A percentile compares a stretch with the other conserved stretches of the same genome.
Evolutionary conservation across 2,888 invertebrate species (phyloP).

Genomic region (Brachycybe producta): DNA sequence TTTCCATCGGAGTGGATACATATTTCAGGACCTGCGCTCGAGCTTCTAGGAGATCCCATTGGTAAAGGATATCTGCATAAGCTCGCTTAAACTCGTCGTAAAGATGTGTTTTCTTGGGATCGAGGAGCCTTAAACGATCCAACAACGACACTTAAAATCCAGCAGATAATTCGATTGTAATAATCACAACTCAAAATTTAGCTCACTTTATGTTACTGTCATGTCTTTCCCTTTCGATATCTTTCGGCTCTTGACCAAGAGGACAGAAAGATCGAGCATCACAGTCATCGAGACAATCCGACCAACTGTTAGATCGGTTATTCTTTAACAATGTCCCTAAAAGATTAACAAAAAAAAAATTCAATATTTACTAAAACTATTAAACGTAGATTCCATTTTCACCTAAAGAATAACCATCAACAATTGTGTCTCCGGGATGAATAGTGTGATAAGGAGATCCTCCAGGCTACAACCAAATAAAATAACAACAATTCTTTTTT

Average conservation of each 20-base stretch:
- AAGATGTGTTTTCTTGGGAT: slow-evolving; percentile 41
- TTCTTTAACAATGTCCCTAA: slow-evolving; percentile 27
- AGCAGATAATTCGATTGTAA: neutral
- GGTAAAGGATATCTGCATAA: slow-evolving; percentile 77
- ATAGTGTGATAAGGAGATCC: slow-evolving; percentile 85
- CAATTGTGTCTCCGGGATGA: slow-evolving; percentile 61
- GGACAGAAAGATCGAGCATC: slow-evolving; percentile 28
- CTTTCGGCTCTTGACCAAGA: slow-evolving; percentile 26
- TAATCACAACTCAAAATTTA: neutral
- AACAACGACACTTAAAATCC: slow-evolving; percentile 3
- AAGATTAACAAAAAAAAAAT: neutral
- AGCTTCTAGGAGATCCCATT: slow-evolving; percentile 67
- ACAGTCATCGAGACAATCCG: slow-evolving; percentile 66
- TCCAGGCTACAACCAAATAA: slow-evolving; percentile 43
- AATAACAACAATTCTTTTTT: too few relatives aligned
- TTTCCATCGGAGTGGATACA: slow-evolving; percentile 39
- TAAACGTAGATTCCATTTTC: neutral
- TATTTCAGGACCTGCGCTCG: slow-evolving; percentile 61
- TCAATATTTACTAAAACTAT: neutral
- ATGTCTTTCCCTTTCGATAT: slow-evolving; percentile 29
- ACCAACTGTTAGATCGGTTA: slow-evolving; percentile 72
- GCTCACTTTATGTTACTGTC: slow-evolving; percentile 29
- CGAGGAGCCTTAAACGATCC: slow-evolving; percentile 31
- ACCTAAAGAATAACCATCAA: slow-evolving; percentile 38
- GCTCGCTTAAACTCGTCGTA: slow-evolving; percentile 74